A percentile compares a stretch with the other conserved stretches of the same genome.
These are phyloP conservation scores for Progne subis DNA, from an alignment of 2,113 vertebrate species.

Conservation along the genomic window DNA sequence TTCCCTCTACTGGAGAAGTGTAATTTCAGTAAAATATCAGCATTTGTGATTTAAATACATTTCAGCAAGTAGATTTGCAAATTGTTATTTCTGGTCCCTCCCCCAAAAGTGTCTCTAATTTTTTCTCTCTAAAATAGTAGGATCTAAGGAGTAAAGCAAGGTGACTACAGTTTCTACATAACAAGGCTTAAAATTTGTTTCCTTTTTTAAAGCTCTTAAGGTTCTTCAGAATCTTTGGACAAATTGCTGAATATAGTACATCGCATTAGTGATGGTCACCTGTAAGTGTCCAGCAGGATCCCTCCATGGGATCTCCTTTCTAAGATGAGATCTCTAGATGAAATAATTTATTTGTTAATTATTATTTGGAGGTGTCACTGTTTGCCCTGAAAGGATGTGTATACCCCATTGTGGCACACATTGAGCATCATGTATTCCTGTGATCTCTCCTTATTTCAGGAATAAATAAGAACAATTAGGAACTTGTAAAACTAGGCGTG, in stretches of 20 bases:
- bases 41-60: constrained; percentile 32
- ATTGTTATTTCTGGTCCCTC: constrained; percentile 16
- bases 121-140: neutral
- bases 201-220: neutral
- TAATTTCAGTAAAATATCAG: constrained; percentile 22
- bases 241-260: neutral
- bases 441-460: neutral
- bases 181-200: neutral
- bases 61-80: neutral
- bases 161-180: neutral
- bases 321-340: neutral
- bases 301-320: neutral
- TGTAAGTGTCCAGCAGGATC: neutral
- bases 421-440: neutral
- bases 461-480: neutral
- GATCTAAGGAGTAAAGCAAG: neutral
- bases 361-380: neutral
- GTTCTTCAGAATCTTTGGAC: neutral
- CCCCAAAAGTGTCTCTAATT: neutral
- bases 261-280: neutral
- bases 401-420: neutral
- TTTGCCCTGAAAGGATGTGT: neutral
- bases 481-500: neutral
- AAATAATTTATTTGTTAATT: neutral
- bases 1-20: constrained; percentile 4